Evolutionary conservation across 2,113 vertebrate genomes (phyloP).

Genomic region (Puma concolor): DNA sequence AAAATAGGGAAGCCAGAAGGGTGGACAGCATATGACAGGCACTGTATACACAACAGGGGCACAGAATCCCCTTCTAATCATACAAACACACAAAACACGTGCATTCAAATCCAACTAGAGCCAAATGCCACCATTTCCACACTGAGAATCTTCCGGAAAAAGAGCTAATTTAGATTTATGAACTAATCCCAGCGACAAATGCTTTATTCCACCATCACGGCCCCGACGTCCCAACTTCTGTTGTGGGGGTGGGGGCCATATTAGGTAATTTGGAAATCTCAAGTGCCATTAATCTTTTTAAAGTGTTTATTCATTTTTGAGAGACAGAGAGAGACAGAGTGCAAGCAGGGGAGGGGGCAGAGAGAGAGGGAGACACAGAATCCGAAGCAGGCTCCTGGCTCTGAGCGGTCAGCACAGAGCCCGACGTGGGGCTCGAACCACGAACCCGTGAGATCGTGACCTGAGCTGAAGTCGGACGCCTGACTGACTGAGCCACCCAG

Average conservation of each 20-base stretch:
- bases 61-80: not conserved
- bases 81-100: not conserved
- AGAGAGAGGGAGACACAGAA: too few species aligned
- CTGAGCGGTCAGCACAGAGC: too few species aligned
- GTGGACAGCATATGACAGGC: rapidly evolving
- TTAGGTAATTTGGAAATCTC: conserved; percentile 55
- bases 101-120: conserved; percentile 44
- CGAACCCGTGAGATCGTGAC: too few species aligned
- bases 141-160: conserved; percentile 37
- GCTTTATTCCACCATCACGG: not conserved
- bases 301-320: too few species aligned
- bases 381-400: too few species aligned
- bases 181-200: not conserved
- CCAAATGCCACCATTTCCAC: not conserved
- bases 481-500: too few species aligned
- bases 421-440: too few species aligned
- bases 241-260: not conserved
- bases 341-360: too few species aligned
- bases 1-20: not conserved
- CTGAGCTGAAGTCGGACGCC: too few species aligned
- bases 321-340: too few species aligned
- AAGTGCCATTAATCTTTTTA: not conserved
- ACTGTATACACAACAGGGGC: not conserved
- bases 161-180: not conserved
- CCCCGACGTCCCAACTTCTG: not conserved